These are phyloP conservation scores for Ascidia mentula DNA, from an alignment of 23 tunicate genomes.

Conservation along the genomic window DNA sequence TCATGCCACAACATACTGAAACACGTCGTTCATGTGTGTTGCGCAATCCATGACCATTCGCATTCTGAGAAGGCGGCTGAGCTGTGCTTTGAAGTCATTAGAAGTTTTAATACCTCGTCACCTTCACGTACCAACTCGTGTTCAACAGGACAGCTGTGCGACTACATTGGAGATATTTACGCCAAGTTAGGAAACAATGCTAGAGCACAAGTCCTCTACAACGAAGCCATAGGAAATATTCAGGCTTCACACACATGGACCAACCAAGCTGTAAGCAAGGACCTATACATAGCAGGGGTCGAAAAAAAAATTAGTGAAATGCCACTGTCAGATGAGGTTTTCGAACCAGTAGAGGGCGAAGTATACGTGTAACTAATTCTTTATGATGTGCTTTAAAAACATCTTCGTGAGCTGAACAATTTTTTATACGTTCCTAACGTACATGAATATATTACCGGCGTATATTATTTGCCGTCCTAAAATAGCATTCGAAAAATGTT, in stretches of 20 bases:
- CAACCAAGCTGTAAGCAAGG: background rate
- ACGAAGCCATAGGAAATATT: background rate
- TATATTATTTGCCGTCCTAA: too few species aligned
- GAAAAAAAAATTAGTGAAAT: background rate
- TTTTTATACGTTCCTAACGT: too few species aligned
- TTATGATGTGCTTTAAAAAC: too few species aligned
- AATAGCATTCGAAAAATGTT: too few species aligned
- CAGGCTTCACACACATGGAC: background rate
- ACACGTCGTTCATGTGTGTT: background rate
- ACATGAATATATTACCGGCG: too few species aligned
- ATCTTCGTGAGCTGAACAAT: too few species aligned
- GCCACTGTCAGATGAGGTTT: background rate
- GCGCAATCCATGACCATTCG: background rate
- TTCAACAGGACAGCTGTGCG: background rate
- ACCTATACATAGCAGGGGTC: background rate
- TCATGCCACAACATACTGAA: constrained; percentile 5
- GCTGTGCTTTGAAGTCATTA: background rate
- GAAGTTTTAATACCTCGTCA: background rate
- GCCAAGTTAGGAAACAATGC: background rate
- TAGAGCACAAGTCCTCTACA: background rate
- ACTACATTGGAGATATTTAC: background rate
- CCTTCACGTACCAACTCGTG: background rate
- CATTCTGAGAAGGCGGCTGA: background rate
- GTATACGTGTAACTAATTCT: too few species aligned
- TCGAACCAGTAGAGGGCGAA: background rate